phyloP scores from a whole-genome alignment of 2,113 vertebrate species.

The Lepidothrix coronata region DNA sequence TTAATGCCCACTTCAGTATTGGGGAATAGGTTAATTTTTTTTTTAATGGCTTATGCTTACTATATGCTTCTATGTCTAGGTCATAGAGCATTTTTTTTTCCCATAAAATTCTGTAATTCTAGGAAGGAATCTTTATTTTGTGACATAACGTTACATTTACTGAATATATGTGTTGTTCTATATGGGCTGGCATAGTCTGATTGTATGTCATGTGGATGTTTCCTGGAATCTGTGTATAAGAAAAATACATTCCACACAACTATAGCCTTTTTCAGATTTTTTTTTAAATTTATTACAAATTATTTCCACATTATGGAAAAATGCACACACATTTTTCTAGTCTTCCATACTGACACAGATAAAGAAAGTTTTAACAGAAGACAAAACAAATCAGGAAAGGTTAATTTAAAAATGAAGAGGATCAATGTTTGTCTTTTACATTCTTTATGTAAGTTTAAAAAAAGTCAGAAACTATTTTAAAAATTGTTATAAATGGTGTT shows the following conservation, averaged over 20 bases:
- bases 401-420: neutral
- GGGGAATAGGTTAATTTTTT: neutral
- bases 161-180: neutral
- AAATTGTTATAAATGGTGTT: neutral
- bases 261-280: neutral
- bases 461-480: neutral
- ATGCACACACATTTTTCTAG: neutral
- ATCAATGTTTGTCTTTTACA: neutral
- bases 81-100: neutral
- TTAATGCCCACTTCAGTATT: neutral
- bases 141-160: neutral
- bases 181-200: neutral
- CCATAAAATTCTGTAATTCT: neutral
- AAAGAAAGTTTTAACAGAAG: neutral
- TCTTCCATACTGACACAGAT: neutral
- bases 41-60: neutral
- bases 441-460: neutral
- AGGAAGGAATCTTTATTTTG: neutral
- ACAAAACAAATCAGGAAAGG: neutral
- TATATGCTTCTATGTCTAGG: neutral
- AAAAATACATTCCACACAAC: neutral
- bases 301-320: neutral
- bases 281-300: neutral
- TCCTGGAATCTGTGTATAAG: neutral
- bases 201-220: rapidly evolving